Conservation (phyloP, 2,797 vertebrate genomes). For the Hipposideros larvatus region DNA sequence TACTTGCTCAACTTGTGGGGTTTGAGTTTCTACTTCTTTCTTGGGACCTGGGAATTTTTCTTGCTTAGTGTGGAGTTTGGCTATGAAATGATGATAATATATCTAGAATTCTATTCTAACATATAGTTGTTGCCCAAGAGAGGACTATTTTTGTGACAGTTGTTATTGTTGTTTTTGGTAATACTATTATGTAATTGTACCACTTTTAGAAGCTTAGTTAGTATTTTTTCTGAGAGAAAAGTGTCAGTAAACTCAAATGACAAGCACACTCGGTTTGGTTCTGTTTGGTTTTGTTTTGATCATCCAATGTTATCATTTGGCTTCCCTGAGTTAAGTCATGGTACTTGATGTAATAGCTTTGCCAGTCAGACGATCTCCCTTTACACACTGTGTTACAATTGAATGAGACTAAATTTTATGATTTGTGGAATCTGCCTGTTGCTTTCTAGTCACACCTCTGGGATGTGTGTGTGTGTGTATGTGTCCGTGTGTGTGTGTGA, state of each 20-base stretch:
- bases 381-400: background rate
- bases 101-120: background rate
- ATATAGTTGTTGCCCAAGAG: background rate
- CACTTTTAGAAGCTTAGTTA: constrained; percentile 48
- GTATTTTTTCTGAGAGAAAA: constrained; percentile 62
- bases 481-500: background rate
- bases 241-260: constrained; percentile 10
- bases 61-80: constrained; percentile 35
- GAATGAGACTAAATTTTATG: background rate
- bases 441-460: background rate
- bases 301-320: background rate
- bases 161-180: constrained; percentile 44
- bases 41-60: background rate
- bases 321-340: constrained; percentile 53
- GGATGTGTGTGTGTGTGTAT: background rate
- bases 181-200: constrained; percentile 24
- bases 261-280: background rate
- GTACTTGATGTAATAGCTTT: background rate
- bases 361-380: background rate
- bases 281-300: background rate
- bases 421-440: constrained; percentile 4
- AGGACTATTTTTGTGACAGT: background rate
- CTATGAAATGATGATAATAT: background rate
- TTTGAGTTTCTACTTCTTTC: constrained; percentile 58
- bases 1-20: background rate